Base-by-base conservation (phyloP, 2,797 vertebrate species). In the Phrynocephalus guinanensis region DNA sequence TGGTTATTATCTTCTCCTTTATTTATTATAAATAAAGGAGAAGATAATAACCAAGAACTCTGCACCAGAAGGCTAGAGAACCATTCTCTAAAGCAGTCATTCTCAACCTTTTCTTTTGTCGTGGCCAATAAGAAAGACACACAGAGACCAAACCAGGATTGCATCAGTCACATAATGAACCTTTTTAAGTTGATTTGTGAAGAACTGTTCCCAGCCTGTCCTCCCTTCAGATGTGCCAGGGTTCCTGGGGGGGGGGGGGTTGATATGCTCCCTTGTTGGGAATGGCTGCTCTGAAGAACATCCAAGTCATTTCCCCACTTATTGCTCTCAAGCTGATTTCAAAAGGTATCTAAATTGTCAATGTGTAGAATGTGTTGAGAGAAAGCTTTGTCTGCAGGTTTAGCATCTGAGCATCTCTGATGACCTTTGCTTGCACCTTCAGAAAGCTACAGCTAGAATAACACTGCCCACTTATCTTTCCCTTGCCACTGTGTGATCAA, bases 341-440 rank as follows among this genome's bases (percentile, higher is more conserved):
- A 83, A 30, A 75, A 93, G 85, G 76, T 15, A 86, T 33, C 33
- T 68, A 80, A n/a, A 82, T 79, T 9, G 8, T 83, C 86, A 73
- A 82, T 52, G 30, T 44, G 33, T 85, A 78, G 10, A 50, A 6
- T 5, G 13, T 63, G 13, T 13, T n/a, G 13, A 56, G 13, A 3
- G 13, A 44, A 50, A 52, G 20, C 16, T 60, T 60, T 33, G 30
- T 22, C n/a, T 73, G 15, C 28, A 30, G 10, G 16, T 81, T 80
- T 5, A 28, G 9, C 44, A 73, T 56, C 52, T 70, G 28, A 71
- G 7, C 6, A 52, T 71, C n/a, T 33, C 28, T 28, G 28, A 16
- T 56, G 5, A 66, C 20, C 30, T 33, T 80, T 63, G 16, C 70
- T 52, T 72, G 50, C 60, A 52, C 60, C 52, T 84, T 75, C 56